Evolutionary conservation across 2,888 invertebrate genomes (phyloP).

Genomic region (Latheticus oryzae): DNA sequence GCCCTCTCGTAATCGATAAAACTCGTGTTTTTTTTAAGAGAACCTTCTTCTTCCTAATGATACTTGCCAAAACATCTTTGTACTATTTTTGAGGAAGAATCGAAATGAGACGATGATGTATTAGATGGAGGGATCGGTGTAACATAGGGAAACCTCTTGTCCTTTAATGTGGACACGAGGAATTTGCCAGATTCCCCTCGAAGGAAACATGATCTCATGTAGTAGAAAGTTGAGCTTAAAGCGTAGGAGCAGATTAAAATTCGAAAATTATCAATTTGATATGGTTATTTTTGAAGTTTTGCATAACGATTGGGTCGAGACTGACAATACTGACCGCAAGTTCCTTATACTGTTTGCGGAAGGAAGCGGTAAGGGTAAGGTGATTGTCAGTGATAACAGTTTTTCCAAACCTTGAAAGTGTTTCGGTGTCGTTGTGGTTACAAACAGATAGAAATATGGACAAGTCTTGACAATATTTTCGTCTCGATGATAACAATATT

Average conservation of each 20-base stretch:
- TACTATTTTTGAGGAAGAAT: conserved; percentile 18
- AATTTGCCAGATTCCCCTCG: conserved; percentile 1
- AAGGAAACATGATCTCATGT: conserved; percentile 12
- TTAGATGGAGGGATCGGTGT: conserved; percentile 17
- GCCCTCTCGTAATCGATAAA: conserved; percentile 52
- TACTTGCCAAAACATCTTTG: conserved; percentile 42
- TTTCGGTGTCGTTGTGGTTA: conserved; percentile 47
- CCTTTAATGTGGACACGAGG: too few species aligned
- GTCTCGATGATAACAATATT: conserved; percentile 38
- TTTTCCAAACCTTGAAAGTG: conserved; percentile 49
- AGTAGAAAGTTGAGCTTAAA: too few species aligned
- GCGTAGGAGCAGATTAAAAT: too few species aligned
- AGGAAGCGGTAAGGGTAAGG: conserved; percentile 49
- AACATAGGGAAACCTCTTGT: conserved; percentile 17
- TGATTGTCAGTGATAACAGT: conserved; percentile 44
- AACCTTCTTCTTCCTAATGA: conserved; percentile 46
- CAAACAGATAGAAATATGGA: conserved; percentile 43
- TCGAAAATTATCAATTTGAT: too few species aligned
- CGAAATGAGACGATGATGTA: conserved; percentile 28
- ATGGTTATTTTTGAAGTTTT: conserved; percentile 15
- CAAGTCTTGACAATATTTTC: conserved; percentile 30
- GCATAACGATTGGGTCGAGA: conserved; percentile 30
- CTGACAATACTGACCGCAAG: conserved; percentile 48
- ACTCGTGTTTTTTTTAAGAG: conserved; percentile 43
- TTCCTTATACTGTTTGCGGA: conserved; percentile 42